Evolutionary conservation across 2,888 invertebrate species (phyloP).

Genomic region (Epirrita christyi): DNA sequence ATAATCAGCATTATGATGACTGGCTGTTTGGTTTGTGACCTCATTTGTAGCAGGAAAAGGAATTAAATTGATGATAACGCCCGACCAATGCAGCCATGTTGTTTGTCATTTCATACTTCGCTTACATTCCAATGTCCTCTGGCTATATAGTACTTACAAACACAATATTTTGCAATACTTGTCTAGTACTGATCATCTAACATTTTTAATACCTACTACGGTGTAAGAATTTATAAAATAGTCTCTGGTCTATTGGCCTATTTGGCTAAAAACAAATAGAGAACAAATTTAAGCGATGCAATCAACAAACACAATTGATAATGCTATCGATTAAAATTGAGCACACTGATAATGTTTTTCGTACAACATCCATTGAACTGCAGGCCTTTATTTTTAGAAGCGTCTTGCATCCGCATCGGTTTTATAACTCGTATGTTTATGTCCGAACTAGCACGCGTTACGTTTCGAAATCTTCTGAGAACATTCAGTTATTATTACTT

Average conservation of each 20-base stretch:
- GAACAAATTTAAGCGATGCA: neutral
- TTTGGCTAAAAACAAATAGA: constrained; percentile 1
- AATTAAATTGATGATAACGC: constrained; percentile 78
- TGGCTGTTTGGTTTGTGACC: constrained; percentile 74
- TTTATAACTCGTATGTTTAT: constrained; percentile 77
- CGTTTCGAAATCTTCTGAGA: constrained; percentile 73
- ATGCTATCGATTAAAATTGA: constrained; percentile 25
- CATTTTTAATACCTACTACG: neutral
- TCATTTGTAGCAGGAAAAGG: constrained; percentile 81
- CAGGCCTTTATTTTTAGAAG: constrained; percentile 62
- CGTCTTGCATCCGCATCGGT: constrained; percentile 69
- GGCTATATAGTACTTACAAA: neutral
- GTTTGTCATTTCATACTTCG: constrained; percentile 43
- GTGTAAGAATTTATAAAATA: neutral
- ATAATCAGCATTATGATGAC: constrained; percentile 48
- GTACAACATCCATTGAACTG: constrained; percentile 48
- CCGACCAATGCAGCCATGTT: constrained; percentile 57
- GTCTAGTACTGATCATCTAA: neutral
- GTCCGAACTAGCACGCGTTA: constrained; percentile 65
- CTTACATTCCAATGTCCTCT: neutral
- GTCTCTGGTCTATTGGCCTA: neutral
- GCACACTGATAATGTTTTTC: constrained; percentile 33
- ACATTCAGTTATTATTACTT: constrained; percentile 53
- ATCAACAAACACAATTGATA: constrained; percentile 15
- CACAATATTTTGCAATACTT: neutral